phyloP scores from a whole-genome alignment of 2,113 vertebrate genomes.

The Parus major region DNA sequence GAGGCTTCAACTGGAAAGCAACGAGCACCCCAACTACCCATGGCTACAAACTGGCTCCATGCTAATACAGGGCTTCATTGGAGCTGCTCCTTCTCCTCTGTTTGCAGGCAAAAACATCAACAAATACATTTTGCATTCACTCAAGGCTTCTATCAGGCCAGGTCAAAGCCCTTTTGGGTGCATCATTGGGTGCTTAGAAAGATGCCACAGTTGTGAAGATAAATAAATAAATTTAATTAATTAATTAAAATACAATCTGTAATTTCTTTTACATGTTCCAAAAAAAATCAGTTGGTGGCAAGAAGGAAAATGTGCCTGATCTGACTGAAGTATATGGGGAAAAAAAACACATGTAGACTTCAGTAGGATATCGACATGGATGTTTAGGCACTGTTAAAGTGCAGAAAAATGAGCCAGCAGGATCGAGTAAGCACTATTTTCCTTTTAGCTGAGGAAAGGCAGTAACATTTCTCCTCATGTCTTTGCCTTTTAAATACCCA shows the following conservation, averaged over 20 bases:
- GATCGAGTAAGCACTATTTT: background rate
- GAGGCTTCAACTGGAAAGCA: background rate
- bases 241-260: background rate
- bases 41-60: rapidly evolving
- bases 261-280: background rate
- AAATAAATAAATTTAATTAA: background rate
- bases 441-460: background rate
- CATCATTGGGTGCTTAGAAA: background rate
- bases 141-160: background rate
- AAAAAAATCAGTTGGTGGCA: background rate
- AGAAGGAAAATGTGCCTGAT: background rate
- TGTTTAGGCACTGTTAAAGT: background rate
- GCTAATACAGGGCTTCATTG: background rate
- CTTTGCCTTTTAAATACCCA: slow-evolving; percentile 9
- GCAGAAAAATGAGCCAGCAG: background rate
- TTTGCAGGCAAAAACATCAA: background rate
- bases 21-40: background rate
- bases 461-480: background rate
- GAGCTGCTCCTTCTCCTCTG: background rate
- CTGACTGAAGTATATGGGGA: background rate
- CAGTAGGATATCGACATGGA: background rate
- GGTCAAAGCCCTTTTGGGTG: background rate
- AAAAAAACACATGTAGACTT: background rate
- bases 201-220: background rate
- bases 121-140: background rate